Base-by-base conservation (phyloP, 2,888 invertebrate genomes). In the Caenorhabditis wallacei region DNA sequence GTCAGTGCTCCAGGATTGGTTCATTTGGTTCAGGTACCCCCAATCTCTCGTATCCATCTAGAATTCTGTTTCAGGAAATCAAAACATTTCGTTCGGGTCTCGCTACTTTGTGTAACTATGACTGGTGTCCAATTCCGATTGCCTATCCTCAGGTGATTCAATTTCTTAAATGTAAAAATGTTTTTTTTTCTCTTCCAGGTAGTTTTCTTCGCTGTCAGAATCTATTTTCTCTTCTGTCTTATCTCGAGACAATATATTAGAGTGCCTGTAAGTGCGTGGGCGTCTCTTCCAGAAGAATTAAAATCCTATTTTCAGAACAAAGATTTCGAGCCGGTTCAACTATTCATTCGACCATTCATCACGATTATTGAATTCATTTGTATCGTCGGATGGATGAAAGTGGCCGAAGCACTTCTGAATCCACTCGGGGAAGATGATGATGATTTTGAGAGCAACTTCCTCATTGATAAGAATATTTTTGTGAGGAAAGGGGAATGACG, bases 381-480 rank as follows among this genome's bases (percentile, higher is more conserved):
- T 51, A 69, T 84, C 8, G 80, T 87, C 10, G 85, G 85, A 10
- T 87, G 85, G 85, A 85, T 82, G 85, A 82, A 82, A 57, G 85
- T 78, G 48, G 51, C 85, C 40, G 57, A 87, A 61, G 89, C 90
- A 11, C 80, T 90, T 54, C 84, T 90, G 35, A 91, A 91, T 76
- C 90, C 90, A 1, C 57, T 90, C 10, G 90, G 90, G n/a, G 90
- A 90, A 54, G 90, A 90, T 70, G 90, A 90, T 57, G 90, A 90
- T 59, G 90, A 90, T 64, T 84, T 90, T 51, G 90, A 90, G 68
- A 81, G 81, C 71, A 86, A 87, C 63, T 83, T 74, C 26, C 81
- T 87, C 20, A 87, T 87, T 51, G 87, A 87, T 53, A 87, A 87
- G 71, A 87, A 87, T 40, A 87, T 87, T 35, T 76, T 82, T 20